Percentiles rank a stretch among this genome's conserved stretches.
Conservation (phyloP, 1,140 invertebrate species). For the Chironomus tepperi region DNA sequence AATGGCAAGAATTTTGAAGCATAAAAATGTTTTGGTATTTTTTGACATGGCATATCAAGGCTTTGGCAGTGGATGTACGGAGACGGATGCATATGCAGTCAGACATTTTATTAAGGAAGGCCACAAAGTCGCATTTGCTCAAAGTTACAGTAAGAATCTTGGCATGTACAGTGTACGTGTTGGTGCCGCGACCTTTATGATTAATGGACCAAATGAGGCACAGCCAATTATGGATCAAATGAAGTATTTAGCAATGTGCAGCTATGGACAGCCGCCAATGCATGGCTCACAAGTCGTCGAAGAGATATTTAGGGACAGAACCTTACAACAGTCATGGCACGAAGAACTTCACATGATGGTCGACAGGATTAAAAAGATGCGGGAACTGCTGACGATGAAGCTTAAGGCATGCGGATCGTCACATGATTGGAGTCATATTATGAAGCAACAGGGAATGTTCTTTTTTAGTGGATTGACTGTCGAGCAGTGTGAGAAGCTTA, state of each 20-base stretch:
- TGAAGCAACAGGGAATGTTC: conserved; percentile 99
- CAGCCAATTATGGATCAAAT: conserved; percentile 84
- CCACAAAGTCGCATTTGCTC: conserved; percentile 79
- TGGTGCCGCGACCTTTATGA: conserved; percentile 84
- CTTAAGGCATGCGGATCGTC: conserved; percentile 67
- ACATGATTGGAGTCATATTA: conserved; percentile 89
- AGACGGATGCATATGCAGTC: conserved; percentile 83
- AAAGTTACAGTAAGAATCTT: conserved; percentile 99
- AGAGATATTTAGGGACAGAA: conserved; percentile 66
- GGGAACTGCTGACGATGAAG: conserved; percentile 64
- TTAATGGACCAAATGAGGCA: conserved; percentile 70
- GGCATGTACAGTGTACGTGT: conserved; percentile 84
- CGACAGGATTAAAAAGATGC: conserved; percentile 89
- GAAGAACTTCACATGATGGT: conserved; percentile 94
- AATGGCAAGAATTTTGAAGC: conserved; percentile 63
- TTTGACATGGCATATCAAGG: conserved; percentile 99
- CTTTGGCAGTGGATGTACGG: conserved; percentile 81
- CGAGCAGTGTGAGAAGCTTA: conserved; percentile 83
- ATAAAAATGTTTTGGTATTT: conserved; percentile 85
- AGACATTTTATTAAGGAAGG: conserved; percentile 86
- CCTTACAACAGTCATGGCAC: conserved; percentile 75
- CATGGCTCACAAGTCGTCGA: conserved; percentile 84
- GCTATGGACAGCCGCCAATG: conserved; percentile 97
- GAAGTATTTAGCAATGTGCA: conserved; percentile 90
- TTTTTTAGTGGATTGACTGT: conserved; percentile 92